phyloP scores from a whole-genome alignment of 2,888 invertebrate species.

The Rhorus exstirpatorius region DNA sequence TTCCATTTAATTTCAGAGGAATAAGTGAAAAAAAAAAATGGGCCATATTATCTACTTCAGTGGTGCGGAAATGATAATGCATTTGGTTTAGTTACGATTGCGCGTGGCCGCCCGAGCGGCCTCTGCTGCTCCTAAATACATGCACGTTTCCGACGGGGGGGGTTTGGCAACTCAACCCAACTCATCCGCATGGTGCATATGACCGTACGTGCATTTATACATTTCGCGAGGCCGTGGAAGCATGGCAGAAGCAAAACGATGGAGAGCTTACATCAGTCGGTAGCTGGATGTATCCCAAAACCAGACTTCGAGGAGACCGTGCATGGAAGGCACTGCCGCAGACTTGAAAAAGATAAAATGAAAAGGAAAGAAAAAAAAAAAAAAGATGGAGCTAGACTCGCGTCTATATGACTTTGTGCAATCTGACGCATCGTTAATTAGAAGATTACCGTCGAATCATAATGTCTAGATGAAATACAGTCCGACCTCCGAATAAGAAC shows the following conservation, averaged over 20 bases:
- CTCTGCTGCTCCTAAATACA: no score
- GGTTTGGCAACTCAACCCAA: no score
- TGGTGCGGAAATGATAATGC: no score
- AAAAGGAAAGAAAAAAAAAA: conserved; percentile 17
- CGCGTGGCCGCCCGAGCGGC: no score
- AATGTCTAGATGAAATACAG: no score
- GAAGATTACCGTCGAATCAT: background rate
- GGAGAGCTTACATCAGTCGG: conserved; percentile 44
- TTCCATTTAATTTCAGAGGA: no score
- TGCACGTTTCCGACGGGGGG: no score
- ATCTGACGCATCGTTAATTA: conserved; percentile 19
- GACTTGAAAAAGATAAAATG: conserved; percentile 49
- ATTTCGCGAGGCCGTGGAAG: conserved; percentile 31
- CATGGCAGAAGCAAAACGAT: conserved; percentile 36
- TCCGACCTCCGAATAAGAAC: no score
- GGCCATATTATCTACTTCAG: no score
- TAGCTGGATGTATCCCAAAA: conserved; percentile 74
- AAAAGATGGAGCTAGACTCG: background rate
- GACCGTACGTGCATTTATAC: conserved; percentile 66
- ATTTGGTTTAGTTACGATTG: no score
- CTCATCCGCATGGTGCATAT: conserved; percentile 49
- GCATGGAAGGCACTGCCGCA: conserved; percentile 32
- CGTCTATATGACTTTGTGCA: conserved; percentile 9
- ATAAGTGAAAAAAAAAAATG: no score
- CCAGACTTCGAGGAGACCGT: conserved; percentile 60